Conservation (phyloP, 2,113 vertebrate species). For the Apodemus speciosus region DNA sequence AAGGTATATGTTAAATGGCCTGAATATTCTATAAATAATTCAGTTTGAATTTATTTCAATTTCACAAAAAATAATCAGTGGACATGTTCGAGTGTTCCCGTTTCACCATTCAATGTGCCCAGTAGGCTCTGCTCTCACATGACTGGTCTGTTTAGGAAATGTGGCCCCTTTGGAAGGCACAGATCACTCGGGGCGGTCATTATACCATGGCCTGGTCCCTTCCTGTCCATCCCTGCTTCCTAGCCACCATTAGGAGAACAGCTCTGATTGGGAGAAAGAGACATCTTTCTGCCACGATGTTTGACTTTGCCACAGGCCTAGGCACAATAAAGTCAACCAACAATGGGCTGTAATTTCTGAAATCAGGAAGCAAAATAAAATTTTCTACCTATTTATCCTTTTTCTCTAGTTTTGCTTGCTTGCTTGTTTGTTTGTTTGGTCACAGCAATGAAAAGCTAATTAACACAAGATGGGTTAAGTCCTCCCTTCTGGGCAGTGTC, state of each 20-base stretch:
- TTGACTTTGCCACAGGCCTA: background rate
- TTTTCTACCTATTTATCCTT: background rate
- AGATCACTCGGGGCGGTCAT: background rate
- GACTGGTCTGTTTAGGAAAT: background rate
- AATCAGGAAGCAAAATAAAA: background rate
- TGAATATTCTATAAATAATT: background rate
- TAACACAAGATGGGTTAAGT: background rate
- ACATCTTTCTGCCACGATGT: background rate
- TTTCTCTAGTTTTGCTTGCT: background rate
- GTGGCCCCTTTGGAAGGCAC: background rate
- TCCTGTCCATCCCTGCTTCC: background rate
- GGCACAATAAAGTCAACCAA: background rate
- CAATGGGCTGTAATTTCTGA: background rate
- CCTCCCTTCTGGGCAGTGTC: background rate
- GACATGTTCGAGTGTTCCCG: background rate
- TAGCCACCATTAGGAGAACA: background rate
- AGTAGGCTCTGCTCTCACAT: background rate
- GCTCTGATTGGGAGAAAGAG: background rate
- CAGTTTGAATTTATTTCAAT: background rate
- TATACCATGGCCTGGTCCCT: background rate
- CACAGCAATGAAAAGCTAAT: background rate
- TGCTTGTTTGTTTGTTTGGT: background rate
- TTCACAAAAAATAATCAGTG: background rate
- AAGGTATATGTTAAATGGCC: background rate
- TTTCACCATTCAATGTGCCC: background rate